Conservation (phyloP, 2,888 invertebrate genomes). For the Sminthurinus aureus region DNA sequence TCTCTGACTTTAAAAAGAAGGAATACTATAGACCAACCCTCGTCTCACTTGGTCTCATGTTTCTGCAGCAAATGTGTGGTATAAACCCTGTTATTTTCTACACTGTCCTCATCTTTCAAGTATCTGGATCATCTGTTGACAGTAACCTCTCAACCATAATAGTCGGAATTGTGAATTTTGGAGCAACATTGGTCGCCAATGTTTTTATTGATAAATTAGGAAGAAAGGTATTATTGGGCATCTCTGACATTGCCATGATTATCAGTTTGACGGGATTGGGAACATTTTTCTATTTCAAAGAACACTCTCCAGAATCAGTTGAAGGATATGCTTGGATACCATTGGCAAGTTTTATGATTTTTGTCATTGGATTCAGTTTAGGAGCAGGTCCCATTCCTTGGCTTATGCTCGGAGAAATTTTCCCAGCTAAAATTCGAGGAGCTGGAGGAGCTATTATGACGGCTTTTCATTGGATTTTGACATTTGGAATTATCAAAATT, state of each 20-base stretch:
- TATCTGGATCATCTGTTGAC: constrained; percentile 81
- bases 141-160: constrained; percentile 82
- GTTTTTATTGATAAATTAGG: constrained; percentile 87
- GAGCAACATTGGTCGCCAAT: constrained; percentile 86
- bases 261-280: constrained; percentile 76
- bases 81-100: constrained; percentile 96
- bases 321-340: constrained; percentile 69
- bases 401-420: constrained; percentile 90
- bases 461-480: constrained; percentile 89
- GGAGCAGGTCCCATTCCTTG: constrained; percentile 84
- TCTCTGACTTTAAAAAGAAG: constrained; percentile 60
- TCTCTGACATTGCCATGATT: constrained; percentile 82
- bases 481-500: constrained; percentile 86
- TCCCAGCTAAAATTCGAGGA: constrained; percentile 84
- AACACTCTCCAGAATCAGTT: constrained; percentile 36
- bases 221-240: constrained; percentile 84
- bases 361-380: constrained; percentile 85
- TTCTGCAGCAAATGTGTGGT: constrained; percentile 93
- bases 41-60: constrained; percentile 87
- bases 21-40: constrained; percentile 78
- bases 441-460: constrained; percentile 88
- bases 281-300: constrained; percentile 77
- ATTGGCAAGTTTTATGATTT: constrained; percentile 80
- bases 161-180: constrained; percentile 87
- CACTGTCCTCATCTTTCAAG: constrained; percentile 78